Percentiles rank a stretch among this genome's conserved stretches.
Evolutionary conservation across 2,797 vertebrate genomes (phyloP).

Genomic region (Takifugu rubripes): DNA sequence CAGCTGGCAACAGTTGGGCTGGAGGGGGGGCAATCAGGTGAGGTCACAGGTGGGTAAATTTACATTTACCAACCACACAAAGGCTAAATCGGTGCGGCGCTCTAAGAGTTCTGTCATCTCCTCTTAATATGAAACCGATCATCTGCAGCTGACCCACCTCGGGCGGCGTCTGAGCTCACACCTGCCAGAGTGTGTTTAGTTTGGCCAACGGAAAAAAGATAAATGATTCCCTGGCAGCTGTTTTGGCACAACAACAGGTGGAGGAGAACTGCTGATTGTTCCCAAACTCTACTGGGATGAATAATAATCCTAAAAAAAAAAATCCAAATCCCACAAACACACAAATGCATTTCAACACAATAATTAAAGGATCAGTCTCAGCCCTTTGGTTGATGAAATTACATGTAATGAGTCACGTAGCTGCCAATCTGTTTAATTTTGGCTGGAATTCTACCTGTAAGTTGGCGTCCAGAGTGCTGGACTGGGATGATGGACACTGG

Average conservation of each 20-base stretch:
- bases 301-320: neutral
- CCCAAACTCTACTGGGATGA: neutral
- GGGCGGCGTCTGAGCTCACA: constrained; percentile 13
- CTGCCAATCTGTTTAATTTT: neutral
- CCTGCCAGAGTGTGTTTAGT: constrained; percentile 4
- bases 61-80: neutral
- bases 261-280: neutral
- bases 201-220: constrained; percentile 18
- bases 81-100: neutral
- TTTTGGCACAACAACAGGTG: constrained; percentile 13
- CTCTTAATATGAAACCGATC: no score
- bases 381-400: no score
- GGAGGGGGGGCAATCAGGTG: constrained; percentile 3
- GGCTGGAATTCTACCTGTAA: constrained; percentile 49
- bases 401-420: neutral
- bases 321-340: neutral
- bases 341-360: neutral
- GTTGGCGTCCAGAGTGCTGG: constrained; percentile 11
- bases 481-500: constrained; percentile 33
- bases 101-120: no score
- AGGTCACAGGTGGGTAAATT: no score
- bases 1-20: constrained; percentile 62
- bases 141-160: neutral
- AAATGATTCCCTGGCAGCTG: constrained; percentile 25
- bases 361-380: neutral